Percentiles rank a stretch among this genome's conserved stretches.
Evolutionary conservation across 2,888 invertebrate species (phyloP).

Genomic region (Leucozona laternaria): DNA sequence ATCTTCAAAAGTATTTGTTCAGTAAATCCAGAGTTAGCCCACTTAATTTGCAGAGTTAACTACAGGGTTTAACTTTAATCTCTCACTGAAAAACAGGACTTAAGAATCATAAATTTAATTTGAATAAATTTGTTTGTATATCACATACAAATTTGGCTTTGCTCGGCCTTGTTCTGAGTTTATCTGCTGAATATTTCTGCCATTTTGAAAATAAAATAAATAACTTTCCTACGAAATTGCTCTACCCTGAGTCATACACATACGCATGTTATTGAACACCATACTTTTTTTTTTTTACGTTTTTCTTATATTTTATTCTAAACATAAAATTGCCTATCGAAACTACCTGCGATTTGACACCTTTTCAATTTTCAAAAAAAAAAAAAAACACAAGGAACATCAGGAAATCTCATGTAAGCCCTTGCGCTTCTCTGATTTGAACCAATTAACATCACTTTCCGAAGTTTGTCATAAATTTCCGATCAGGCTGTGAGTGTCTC

Average conservation of each 20-base stretch:
- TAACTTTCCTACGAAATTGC: neutral
- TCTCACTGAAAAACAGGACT: too few relatives aligned
- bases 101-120: too few relatives aligned
- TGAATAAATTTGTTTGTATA: neutral
- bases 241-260: neutral
- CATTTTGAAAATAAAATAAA: neutral
- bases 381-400: constrained; percentile 47
- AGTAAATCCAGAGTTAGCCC: too few relatives aligned
- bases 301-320: neutral
- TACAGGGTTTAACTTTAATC: too few relatives aligned
- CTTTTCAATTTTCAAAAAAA: constrained; percentile 37
- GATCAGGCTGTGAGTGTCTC: constrained; percentile 67
- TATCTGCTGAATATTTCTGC: neutral
- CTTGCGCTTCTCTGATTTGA: constrained; percentile 60
- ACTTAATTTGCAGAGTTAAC: too few relatives aligned
- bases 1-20: too few relatives aligned
- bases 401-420: constrained; percentile 21
- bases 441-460: constrained; percentile 70
- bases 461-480: constrained; percentile 66
- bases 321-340: constrained; percentile 56
- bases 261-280: neutral
- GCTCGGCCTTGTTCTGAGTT: too few relatives aligned
- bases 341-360: constrained; percentile 66
- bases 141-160: too few relatives aligned
- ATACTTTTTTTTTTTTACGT: neutral